Evolutionary conservation across 2,113 vertebrate genomes (phyloP).

Genomic region (Protomyctophum bolini): DNA sequence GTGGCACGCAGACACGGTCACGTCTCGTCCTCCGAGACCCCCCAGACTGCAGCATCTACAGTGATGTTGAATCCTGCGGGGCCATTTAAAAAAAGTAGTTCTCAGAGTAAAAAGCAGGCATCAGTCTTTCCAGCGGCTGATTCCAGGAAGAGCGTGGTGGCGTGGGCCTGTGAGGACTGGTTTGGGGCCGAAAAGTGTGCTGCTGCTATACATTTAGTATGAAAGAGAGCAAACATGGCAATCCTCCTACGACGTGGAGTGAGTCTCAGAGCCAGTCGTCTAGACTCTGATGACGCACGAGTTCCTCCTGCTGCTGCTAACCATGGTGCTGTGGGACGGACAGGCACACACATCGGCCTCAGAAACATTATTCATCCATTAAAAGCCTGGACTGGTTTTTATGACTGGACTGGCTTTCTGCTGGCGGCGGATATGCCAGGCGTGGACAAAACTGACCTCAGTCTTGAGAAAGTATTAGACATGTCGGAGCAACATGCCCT

Average conservation of each 20-base stretch:
- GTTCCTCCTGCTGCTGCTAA: conserved; percentile 61
- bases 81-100: not conserved
- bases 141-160: conserved; percentile 22
- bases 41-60: too few relatives aligned
- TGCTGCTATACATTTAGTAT: conserved; percentile 23
- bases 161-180: conserved; percentile 7
- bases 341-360: conserved; percentile 27
- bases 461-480: conserved; percentile 20
- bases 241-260: conserved; percentile 48
- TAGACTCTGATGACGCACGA: conserved; percentile 56
- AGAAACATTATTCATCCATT: conserved; percentile 30
- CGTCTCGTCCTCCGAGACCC: too few relatives aligned
- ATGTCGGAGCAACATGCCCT: conserved; percentile 4
- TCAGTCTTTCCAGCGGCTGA: not conserved
- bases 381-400: conserved; percentile 33
- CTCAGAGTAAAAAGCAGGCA: not conserved
- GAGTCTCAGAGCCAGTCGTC: conserved; percentile 52
- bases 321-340: conserved; percentile 28
- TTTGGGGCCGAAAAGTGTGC: conserved; percentile 5
- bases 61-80: too few relatives aligned
- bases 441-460: not conserved
- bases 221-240: conserved; percentile 22
- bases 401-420: conserved; percentile 12
- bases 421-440: conserved; percentile 27
- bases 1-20: not conserved